A percentile compares a stretch with the other conserved stretches of the same genome.
Conservation (phyloP, 2,113 vertebrate species). For the Symphodus melops region DNA sequence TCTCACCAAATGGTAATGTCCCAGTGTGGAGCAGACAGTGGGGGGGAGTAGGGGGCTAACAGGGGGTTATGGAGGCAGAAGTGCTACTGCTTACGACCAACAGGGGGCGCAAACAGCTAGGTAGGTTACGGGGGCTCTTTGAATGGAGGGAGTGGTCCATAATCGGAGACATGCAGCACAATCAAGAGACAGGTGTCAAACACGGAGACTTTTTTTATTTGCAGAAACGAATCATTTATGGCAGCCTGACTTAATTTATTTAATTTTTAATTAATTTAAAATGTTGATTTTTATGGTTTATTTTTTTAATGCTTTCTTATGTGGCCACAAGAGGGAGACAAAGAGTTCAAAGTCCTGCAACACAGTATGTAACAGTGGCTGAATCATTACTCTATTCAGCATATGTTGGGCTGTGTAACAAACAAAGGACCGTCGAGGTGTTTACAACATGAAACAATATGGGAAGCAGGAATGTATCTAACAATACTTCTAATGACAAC, state of each 20-base stretch:
- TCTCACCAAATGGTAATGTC: conserved; percentile 87
- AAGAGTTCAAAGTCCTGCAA: not conserved
- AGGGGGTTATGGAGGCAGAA: conserved; percentile 65
- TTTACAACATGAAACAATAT: not conserved
- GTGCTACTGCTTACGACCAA: conserved; percentile 58
- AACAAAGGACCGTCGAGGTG: not conserved
- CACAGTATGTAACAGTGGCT: not conserved
- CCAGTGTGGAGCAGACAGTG: conserved; percentile 71
- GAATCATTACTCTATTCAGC: not conserved
- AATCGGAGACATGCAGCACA: not conserved
- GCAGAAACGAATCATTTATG: not conserved
- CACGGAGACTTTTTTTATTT: not conserved
- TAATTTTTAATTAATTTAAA: too few species aligned
- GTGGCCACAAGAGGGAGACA: conserved; percentile 52
- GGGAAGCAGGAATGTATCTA: not conserved
- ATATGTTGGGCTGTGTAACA: not conserved
- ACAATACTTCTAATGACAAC: not conserved
- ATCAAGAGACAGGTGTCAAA: not conserved
- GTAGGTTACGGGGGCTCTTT: not conserved
- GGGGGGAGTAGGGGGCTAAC: conserved; percentile 50
- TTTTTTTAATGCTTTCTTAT: not conserved
- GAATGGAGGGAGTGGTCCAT: conserved; percentile 11
- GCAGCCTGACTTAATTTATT: not conserved
- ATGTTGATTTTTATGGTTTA: not conserved
- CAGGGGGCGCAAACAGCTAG: conserved; percentile 60